Conservation (phyloP, 2,888 invertebrate species). For the Noctua janthe region DNA sequence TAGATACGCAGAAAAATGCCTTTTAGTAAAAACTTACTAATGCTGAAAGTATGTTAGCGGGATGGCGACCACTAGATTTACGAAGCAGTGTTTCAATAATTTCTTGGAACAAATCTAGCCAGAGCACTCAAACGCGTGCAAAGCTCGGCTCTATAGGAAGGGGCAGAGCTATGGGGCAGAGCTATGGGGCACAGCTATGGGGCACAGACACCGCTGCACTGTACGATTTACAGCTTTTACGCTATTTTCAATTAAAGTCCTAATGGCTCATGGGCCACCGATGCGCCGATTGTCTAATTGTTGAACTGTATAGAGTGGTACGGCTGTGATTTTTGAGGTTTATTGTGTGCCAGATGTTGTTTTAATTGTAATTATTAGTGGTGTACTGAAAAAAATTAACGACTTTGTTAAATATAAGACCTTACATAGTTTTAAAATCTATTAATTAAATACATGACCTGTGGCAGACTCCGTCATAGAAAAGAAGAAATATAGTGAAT, state of each 20-base stretch:
- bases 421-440: not conserved
- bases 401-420: too few relatives aligned
- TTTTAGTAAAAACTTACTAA: too few relatives aligned
- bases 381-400: not conserved
- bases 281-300: constrained; percentile 89
- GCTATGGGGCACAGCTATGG: constrained; percentile 63
- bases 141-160: constrained; percentile 46
- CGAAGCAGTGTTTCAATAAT: not conserved
- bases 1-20: too few relatives aligned
- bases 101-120: not conserved
- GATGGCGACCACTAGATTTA: not conserved
- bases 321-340: constrained; percentile 61
- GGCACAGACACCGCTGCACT: constrained; percentile 78
- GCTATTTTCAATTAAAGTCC: constrained; percentile 93
- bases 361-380: not conserved
- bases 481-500: not conserved
- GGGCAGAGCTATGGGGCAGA: constrained; percentile 66
- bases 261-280: constrained; percentile 91
- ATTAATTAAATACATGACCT: not conserved
- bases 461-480: not conserved
- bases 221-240: constrained; percentile 92
- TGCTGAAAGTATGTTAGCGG: not conserved
- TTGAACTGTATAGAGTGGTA: constrained; percentile 72
- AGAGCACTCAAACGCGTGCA: not conserved
- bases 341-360: constrained; percentile 65